These are phyloP conservation scores for Myripristis murdjan DNA, from an alignment of 2,797 vertebrate species.

Conservation along the genomic window DNA sequence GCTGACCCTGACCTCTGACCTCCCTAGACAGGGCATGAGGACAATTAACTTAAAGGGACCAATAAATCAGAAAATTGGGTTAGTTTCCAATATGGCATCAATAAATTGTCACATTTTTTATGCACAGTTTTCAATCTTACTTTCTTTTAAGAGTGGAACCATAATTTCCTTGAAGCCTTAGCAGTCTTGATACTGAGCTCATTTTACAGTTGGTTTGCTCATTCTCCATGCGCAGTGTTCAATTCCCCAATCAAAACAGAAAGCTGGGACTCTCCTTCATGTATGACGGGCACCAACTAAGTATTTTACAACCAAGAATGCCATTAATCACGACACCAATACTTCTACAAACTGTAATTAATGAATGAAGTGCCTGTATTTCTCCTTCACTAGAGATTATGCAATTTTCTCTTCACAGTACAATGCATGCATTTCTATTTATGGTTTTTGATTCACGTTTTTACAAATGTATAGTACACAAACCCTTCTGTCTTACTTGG, in stretches of 20 bases:
- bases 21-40: neutral
- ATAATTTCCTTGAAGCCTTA: too few species aligned
- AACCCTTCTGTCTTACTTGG: neutral
- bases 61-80: neutral
- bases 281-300: neutral
- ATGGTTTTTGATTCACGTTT: conserved; percentile 34
- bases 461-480: conserved; percentile 17
- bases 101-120: too few species aligned
- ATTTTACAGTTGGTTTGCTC: neutral
- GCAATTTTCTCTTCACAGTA: neutral
- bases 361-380: neutral
- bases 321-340: neutral
- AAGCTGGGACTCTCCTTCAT: neutral
- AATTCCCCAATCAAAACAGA: too few species aligned
- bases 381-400: conserved; percentile 4
- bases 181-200: too few species aligned
- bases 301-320: neutral
- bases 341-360: conserved; percentile 7
- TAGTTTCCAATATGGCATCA: too few species aligned
- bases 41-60: neutral
- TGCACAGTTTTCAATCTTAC: too few species aligned
- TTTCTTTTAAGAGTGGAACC: too few species aligned
- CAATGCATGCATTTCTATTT: conserved; percentile 64
- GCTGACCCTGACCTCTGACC: neutral
- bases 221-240: neutral